These are phyloP conservation scores for Calliopsis andreniformis DNA, from an alignment of 1,140 invertebrate species.

Conservation along the genomic window DNA sequence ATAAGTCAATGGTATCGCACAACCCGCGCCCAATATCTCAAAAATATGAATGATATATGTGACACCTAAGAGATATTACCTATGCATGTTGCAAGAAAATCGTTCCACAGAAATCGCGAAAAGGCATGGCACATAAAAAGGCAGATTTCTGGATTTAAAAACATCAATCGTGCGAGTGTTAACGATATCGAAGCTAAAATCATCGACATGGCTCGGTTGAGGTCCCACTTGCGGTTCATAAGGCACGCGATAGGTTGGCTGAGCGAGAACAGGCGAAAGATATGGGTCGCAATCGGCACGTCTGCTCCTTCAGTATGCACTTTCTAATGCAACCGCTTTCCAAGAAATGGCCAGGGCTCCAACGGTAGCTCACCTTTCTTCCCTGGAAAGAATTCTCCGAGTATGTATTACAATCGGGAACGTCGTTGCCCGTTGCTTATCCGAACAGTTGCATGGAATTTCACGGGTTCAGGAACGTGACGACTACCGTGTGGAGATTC, in stretches of 20 bases:
- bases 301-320: constrained; percentile 28
- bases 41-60: too few species aligned
- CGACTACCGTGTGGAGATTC: background rate
- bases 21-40: too few species aligned
- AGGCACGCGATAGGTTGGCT: background rate
- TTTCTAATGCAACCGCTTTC: constrained; percentile 61
- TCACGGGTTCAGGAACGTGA: background rate
- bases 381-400: constrained; percentile 25
- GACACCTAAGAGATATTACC: too few species aligned
- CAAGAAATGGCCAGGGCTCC: constrained; percentile 43
- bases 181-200: background rate
- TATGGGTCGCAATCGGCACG: constrained; percentile 53
- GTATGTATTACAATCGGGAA: background rate
- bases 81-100: too few species aligned
- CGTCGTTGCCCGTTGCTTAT: background rate
- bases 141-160: too few species aligned
- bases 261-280: constrained; percentile 8
- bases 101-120: too few species aligned
- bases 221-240: constrained; percentile 12
- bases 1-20: too few species aligned
- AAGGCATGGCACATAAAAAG: too few species aligned
- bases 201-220: background rate
- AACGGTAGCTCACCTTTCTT: constrained; percentile 31
- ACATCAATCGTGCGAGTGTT: too few species aligned
- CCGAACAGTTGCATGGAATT: constrained; percentile 28